phyloP scores from a whole-genome alignment of 53 echinoderm and acorn worm genomes.

The Holothuria leucospilota region DNA sequence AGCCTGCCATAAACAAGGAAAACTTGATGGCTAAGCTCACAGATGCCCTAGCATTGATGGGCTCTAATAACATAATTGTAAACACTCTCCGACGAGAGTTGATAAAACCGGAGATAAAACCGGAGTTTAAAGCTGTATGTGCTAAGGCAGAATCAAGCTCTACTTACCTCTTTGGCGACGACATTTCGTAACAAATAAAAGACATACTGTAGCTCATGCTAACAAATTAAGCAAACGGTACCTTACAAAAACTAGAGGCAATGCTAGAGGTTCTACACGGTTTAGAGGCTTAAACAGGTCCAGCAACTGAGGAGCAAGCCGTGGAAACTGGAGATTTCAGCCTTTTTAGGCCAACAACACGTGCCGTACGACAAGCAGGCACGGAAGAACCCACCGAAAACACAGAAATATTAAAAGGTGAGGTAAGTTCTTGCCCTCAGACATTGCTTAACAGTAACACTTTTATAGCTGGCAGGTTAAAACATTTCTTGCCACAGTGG shows the following conservation, averaged over 20 bases:
- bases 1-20: background rate
- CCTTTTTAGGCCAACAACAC: constrained; percentile 14
- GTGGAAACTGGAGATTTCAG: constrained; percentile 37
- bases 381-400: no score
- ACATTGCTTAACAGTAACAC: background rate
- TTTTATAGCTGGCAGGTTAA: no score
- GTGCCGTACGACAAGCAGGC: no score
- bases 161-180: constrained; percentile 7
- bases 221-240: constrained; percentile 26
- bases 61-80: background rate
- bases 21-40: constrained; percentile 8
- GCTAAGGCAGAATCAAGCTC: constrained; percentile 18
- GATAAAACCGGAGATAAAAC: no score
- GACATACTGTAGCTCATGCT: constrained; percentile 2
- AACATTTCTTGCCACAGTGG: constrained; percentile 10
- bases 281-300: background rate
- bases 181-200: no score
- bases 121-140: no score
- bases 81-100: constrained; percentile 16
- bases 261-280: constrained; percentile 8
- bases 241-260: background rate
- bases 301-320: background rate
- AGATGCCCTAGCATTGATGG: no score
- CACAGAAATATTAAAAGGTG: no score
- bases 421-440: no score